These are phyloP conservation scores for Neostethus bicornis DNA, from an alignment of 2,797 vertebrate genomes.

Conservation along the genomic window DNA sequence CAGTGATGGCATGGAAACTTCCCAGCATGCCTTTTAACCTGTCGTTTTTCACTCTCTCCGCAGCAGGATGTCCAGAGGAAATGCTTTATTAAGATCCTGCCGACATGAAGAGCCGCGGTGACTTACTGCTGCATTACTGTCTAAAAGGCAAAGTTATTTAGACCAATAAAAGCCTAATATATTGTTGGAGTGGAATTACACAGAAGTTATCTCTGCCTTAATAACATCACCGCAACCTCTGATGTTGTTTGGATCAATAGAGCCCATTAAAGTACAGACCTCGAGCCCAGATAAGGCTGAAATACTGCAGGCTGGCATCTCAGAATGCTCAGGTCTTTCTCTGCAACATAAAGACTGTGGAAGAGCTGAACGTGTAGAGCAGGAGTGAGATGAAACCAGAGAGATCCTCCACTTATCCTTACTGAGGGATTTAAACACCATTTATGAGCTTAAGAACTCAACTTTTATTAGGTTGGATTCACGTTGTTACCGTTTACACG, in stretches of 20 bases:
- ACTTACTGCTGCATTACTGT: constrained; percentile 85
- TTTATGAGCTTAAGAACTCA: too few species aligned
- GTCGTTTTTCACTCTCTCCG: constrained; percentile 72
- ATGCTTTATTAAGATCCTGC: constrained; percentile 84
- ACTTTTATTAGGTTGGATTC: too few species aligned
- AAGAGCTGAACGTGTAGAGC: too few species aligned
- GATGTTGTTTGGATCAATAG: constrained; percentile 88
- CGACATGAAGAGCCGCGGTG: constrained; percentile 79
- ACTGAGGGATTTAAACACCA: too few species aligned
- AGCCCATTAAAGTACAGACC: constrained; percentile 84
- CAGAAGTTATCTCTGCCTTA: constrained; percentile 84
- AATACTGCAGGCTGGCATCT: constrained; percentile 65
- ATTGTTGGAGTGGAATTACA: constrained; percentile 85
- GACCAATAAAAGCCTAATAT: constrained; percentile 86
- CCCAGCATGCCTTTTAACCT: constrained; percentile 80
- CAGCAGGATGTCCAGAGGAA: constrained; percentile 80
- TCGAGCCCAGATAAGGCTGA: constrained; percentile 75
- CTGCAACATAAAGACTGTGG: constrained; percentile 68
- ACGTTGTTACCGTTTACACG: too few species aligned
- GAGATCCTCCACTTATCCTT: too few species aligned
- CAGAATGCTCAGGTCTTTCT: constrained; percentile 59
- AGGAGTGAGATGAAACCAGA: too few species aligned
- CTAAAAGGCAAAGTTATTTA: constrained; percentile 86
- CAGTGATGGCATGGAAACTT: constrained; percentile 74
- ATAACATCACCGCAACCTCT: constrained; percentile 82